Base-by-base conservation (phyloP, 2,113 vertebrate species). In the Scortum barcoo region DNA sequence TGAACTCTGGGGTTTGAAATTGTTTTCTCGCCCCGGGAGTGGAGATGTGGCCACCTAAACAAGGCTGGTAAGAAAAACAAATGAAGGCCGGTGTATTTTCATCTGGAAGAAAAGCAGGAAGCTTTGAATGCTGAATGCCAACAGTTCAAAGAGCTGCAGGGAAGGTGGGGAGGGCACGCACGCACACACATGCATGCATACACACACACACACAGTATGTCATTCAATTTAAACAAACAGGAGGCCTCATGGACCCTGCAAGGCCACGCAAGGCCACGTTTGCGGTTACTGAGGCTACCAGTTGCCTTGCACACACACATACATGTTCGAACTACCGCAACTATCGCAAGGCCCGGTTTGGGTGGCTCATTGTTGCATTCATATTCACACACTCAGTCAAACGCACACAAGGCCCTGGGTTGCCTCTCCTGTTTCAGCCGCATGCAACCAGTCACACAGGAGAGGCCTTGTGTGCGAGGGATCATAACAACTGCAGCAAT, bases 91-190 rank as follows among this genome's bases (percentile, higher is more conserved):
- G 33, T 3, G 33, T 76, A 86, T 92, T 91, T 90, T 80, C 63
- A 76, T 83, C 24, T 85, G 2, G 20, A 90, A 90, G 88, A 92
- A 92, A 92, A 89, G 89, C 83, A 92, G 91, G 90, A 93, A 91
- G 80, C 79, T 72, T 85, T 70, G 53, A 86, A 88, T 88, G 74
- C 24, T 5, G 46, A 76, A 78, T 78, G 73, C 72, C 78, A 84
- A 65, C 50, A 61, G 81, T 86, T 90, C 88, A 92, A 90, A 90
- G 89, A 75, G 76, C 44, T 78, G 53, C 46, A 63, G 51, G 11
- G 67, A 65, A 68, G 58, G 80, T 58, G 56, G 14, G n/a, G 42
- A 26, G 56, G 14, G 14, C 17, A 63, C 36, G 58, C 53, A 42
- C 9, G 61, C 44, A 61, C 44, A 67, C 48, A 82, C 36, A 76